Conservation (phyloP, 2,797 vertebrate genomes). For the Alcedo quadribrachys region DNA sequence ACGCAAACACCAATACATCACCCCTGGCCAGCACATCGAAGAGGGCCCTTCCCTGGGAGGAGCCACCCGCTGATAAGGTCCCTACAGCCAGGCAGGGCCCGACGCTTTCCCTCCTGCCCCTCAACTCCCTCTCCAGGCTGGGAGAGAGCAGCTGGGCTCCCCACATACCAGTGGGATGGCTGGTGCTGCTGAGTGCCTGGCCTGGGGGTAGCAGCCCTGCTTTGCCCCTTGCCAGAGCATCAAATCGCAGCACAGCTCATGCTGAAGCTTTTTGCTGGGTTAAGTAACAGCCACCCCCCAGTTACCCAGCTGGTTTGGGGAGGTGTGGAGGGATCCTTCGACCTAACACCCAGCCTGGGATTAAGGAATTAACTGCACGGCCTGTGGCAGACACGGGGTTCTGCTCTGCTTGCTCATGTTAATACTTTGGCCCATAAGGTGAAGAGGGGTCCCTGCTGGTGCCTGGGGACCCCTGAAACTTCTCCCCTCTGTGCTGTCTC, state of each 20-base stretch:
- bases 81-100: neutral
- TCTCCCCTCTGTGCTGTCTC: neutral
- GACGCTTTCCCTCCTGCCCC: neutral
- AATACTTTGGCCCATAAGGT: rapidly evolving
- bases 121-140: neutral
- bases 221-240: neutral
- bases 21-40: neutral
- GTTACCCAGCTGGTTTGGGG: rapidly evolving
- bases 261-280: neutral
- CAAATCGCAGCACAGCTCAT: neutral
- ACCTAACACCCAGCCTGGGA: rapidly evolving
- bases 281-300: neutral
- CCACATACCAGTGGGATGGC: rapidly evolving
- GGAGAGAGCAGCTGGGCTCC: neutral
- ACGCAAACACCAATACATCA: slow-evolving; percentile 19
- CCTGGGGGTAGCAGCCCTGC: neutral
- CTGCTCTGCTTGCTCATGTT: rapidly evolving
- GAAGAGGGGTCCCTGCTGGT: neutral
- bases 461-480: rapidly evolving
- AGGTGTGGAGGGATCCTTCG: neutral
- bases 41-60: slow-evolving; percentile 40
- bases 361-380: rapidly evolving
- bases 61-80: neutral
- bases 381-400: neutral
- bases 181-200: neutral